These are phyloP conservation scores for Scyliorhinus canicula DNA, from an alignment of 2,797 vertebrate genomes.

Conservation along the genomic window DNA sequence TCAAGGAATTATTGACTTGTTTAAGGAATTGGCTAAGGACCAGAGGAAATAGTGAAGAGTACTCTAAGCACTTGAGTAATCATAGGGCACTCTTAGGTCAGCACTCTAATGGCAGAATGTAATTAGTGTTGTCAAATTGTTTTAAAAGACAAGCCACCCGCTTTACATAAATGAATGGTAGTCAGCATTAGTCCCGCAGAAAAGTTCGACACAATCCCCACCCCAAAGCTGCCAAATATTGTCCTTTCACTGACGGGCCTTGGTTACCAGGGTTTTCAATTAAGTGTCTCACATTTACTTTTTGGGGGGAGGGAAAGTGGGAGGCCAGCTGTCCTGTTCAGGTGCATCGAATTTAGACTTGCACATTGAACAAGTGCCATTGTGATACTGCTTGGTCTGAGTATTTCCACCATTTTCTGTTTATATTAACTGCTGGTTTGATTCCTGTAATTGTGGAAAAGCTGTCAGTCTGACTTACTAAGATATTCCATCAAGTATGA, in stretches of 20 bases:
- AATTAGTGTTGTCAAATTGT: not conserved
- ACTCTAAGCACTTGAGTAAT: no score
- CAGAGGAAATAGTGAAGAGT: not conserved
- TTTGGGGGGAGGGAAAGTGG: no score
- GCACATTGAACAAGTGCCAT: not conserved
- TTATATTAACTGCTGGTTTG: not conserved
- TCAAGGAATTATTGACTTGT: not conserved
- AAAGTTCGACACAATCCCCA: no score
- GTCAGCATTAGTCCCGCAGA: no score
- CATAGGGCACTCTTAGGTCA: no score
- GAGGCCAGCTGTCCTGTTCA: no score
- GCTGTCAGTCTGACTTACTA: not conserved
- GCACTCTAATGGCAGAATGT: not conserved
- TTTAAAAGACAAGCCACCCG: no score
- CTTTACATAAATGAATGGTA: no score
- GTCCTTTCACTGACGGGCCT: no score
- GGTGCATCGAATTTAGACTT: not conserved
- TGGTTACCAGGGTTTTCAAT: no score
- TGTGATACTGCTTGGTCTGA: not conserved
- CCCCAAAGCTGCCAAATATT: no score
- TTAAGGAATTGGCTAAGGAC: not conserved
- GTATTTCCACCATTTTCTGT: not conserved
- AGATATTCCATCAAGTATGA: not conserved
- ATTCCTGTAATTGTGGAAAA: not conserved
- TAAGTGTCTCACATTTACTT: no score